Base-by-base conservation (phyloP, 2,888 invertebrate species). In the Drosophila rubida region DNA sequence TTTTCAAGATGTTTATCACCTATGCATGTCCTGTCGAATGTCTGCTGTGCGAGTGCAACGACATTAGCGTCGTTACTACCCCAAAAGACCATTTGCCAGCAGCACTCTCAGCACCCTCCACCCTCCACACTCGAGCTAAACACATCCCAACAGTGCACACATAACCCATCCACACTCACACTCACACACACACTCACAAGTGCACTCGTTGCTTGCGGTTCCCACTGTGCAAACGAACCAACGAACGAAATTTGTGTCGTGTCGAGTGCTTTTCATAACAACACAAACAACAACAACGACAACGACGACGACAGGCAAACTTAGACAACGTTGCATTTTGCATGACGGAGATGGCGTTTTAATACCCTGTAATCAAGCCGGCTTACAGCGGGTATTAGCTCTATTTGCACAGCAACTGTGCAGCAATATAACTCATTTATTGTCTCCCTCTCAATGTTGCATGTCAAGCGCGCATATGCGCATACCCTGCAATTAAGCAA, bases 21-120 rank as follows among this genome's bases (percentile, higher is more conserved):
- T 46, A 37, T 71, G 51, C 55, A 59, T 63, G 73, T 65, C 44
- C 32, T 53, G 45, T 48, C 48, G 35, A 64, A 44, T 54, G 53
- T 65, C 51, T 35, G 41, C 58, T 54, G 66, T 49, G 63, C 42
- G 62, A 88, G 88, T 82, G 81, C 88, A 85, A 88, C 86, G 81
- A 81, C 81, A 82, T 72, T 75, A 62, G 64, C 61, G 58, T 64
- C 60, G 53, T 42, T 48, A 16, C 46, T 13, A 37, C 30, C 16
- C 13, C 25, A 14, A 27, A 41, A 58, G 19, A 35, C 22, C 35
- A 35, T 35, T 35, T 4, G 30, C 30, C 9, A 30, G 30, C 8
- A 8, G 30, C 30, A n/a, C 30, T 9, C 27, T 27, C 27, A 13
- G 11, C 8, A 50, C n/a, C 16, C 27, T 14, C 13, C 25, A 5